Base-by-base conservation (phyloP, 2,113 vertebrate genomes). In the Labrus mixtus region DNA sequence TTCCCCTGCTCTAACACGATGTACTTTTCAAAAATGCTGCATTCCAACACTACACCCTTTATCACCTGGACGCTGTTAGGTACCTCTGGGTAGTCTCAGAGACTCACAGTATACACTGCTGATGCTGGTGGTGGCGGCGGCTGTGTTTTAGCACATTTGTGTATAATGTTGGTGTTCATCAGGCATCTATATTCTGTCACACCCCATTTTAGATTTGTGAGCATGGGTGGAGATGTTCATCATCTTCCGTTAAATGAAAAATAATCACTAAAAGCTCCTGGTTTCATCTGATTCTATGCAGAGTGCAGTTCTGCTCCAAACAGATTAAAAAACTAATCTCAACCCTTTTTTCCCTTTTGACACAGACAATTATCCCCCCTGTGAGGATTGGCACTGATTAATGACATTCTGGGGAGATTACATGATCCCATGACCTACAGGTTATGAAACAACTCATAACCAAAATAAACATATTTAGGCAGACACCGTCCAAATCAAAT, bases 241-340 rank as follows among this genome's bases (percentile, higher is more conserved):
- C 60, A 37, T 72, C 65, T 73, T 75, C 39, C 50, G 46, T 79
- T 81, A 78, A 89, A 87, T 78, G 76, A 88, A 72, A 51, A 22
- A n/a, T 25, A 61, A 75, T 76, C 57, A 76, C 29, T 56, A 78
- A 85, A 81, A 79, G 71, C 67, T 85, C 25, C 16, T 13, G 63
- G 62, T 82, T 87, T 73, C 73, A 82, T 85, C 62, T 79, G 73
- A 81, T 68, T 73, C 56, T 60, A 75, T 7, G 41, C 61, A 71
- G 48, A 84, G 63, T 37, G 73, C 54, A 78, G 62, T 0, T 25
- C 71, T 78, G 77, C 77, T 80, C 60, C 83, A 83, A 81, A 87
- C 43, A 83, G 88, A 90, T 90, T 90, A 90, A 56, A 65, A 84
- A 83, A 82, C 73, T 90, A 87, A 91, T 88, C 80, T 87, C 69